Evolutionary conservation across 2,797 vertebrate genomes (phyloP).

Genomic region (Macropodus opercularis): DNA sequence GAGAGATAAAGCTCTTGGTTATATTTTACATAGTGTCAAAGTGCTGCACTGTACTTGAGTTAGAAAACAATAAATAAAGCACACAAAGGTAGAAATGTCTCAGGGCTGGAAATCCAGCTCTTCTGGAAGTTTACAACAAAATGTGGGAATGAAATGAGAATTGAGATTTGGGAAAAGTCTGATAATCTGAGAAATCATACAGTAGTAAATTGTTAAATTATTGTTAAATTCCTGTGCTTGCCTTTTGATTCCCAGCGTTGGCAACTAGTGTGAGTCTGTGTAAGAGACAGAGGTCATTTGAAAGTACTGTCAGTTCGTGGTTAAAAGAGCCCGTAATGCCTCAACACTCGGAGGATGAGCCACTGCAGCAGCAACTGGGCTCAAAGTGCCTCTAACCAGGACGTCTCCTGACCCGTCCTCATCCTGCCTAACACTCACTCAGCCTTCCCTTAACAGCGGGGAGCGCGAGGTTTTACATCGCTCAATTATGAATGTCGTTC

Average conservation of each 20-base stretch:
- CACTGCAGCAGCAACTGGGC: conserved; percentile 44
- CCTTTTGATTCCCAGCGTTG: conserved; percentile 21
- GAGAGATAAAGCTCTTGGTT: conserved; percentile 36
- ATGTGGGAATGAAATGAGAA: no score
- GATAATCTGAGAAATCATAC: no score
- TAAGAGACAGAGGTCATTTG: conserved; percentile 46
- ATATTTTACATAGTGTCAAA: conserved; percentile 11
- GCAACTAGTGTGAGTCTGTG: conserved; percentile 24
- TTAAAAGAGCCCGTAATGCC: conserved; percentile 68
- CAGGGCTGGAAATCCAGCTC: no score
- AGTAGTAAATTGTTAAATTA: no score
- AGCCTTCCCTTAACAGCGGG: conserved; percentile 55
- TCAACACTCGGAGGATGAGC: conserved; percentile 46
- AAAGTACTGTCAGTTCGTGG: conserved; percentile 47
- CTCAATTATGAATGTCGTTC: conserved; percentile 52
- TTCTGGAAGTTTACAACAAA: no score
- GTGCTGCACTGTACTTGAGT: neutral
- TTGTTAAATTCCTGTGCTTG: no score
- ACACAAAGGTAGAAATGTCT: neutral
- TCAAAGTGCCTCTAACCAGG: conserved; percentile 21
- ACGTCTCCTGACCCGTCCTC: conserved; percentile 33
- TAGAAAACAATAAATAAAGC: conserved; percentile 3
- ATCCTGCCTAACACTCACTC: conserved; percentile 47
- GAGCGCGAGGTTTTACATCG: conserved; percentile 66
- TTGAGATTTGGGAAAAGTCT: no score